Evolutionary conservation across 2,797 vertebrate genomes (phyloP), one percentile per base, ranked within the genome.

Genomic region (Cetoscarus ocellatus): DNA sequence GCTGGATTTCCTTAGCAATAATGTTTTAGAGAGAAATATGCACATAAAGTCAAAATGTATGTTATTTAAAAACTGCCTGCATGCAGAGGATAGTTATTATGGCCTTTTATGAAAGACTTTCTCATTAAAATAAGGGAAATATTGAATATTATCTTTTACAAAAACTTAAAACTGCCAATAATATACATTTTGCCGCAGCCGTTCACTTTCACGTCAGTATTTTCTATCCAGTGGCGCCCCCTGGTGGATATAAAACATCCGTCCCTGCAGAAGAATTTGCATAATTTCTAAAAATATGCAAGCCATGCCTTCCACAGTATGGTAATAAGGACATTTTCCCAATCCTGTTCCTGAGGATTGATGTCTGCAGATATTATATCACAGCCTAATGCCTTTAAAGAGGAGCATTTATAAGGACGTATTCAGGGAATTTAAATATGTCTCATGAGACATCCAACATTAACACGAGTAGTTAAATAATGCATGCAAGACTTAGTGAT

Each of bases 141-240:
- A 27, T 4, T 27, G 27, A 27, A 27, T 27, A 27, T 27, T 2
- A 27, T 18, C 17, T 43, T 1, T 10, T 12, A 11, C 9, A 43
- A 43, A 43, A 43, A 5, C 9, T 18, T 18, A 8, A 35, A 10
- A 0, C 1, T 8, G 52, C 13, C 1, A 2, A 42, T 39, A 44
- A 15, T 14, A 48, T 45, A 7, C 0, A 4, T 17, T 60, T 40
- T 60, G 45, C 17, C 35, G 17, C 18, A 0, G 8, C n/a, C 5
- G 52, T 51, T 0, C 49, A 61, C 17, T 47, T 14, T 1, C 6
- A 56, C 0, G 3, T 1, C 3, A 27, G 11, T 3, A 39, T 67
- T 47, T 67, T 13, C 39, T 13, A 42, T 61, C 36, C 27, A 14
- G 8, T 61, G 44, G 62, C 74, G 80, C 87, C 87, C 79, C 75